These are phyloP conservation scores for Leucophenga maculata DNA, from an alignment of 2,888 invertebrate genomes.

Conservation along the genomic window DNA sequence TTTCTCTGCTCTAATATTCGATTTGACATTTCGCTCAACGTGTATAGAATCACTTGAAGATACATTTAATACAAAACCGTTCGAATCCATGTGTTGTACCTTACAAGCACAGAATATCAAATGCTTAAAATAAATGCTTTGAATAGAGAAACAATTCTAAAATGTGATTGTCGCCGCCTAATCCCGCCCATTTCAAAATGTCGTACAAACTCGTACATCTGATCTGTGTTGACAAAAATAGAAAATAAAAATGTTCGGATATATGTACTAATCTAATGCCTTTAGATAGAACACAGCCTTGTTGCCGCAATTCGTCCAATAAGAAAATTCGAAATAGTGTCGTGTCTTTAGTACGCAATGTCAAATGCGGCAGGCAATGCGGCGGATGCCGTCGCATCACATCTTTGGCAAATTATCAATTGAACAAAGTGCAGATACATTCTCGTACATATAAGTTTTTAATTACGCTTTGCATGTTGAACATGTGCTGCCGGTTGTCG, in stretches of 20 bases:
- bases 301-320: background rate
- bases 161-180: background rate
- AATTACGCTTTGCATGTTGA: conserved; percentile 40
- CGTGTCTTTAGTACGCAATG: background rate
- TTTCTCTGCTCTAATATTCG: too few relatives aligned
- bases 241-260: background rate
- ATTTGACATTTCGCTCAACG: too few relatives aligned
- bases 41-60: background rate
- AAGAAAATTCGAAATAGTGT: background rate
- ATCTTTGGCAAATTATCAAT: conserved; percentile 9
- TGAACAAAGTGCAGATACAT: background rate
- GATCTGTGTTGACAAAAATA: background rate
- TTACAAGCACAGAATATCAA: too few relatives aligned
- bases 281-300: background rate
- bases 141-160: background rate
- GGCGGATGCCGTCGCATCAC: background rate
- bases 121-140: background rate
- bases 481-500: conserved; percentile 29
- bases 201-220: background rate
- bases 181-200: conserved; percentile 15
- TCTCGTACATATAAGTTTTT: conserved; percentile 37
- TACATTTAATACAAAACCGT: background rate
- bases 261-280: background rate
- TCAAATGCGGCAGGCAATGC: background rate
- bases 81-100: background rate